Evolutionary conservation across 2,888 invertebrate species (phyloP).

Genomic region (Tipula helvola): DNA sequence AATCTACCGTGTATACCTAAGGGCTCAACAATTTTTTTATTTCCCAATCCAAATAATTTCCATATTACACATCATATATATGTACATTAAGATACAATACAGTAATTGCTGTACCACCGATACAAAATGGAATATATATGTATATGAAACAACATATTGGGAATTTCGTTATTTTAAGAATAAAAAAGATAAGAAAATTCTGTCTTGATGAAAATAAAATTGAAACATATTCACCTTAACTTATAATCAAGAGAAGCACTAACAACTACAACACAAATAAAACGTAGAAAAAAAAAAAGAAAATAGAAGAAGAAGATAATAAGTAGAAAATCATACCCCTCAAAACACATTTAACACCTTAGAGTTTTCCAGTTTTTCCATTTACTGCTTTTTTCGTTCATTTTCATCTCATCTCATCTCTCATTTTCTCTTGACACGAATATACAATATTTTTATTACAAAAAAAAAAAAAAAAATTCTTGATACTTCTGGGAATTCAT

Average conservation of each 20-base stretch:
- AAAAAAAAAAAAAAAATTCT: background rate
- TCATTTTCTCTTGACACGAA: constrained; percentile 9
- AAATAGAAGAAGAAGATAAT: background rate
- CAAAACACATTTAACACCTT: constrained; percentile 4
- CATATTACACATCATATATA: background rate
- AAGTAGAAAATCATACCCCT: constrained; percentile 4
- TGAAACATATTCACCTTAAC: constrained; percentile 4
- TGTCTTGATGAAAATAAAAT: background rate
- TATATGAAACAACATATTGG: background rate
- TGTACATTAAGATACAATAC: background rate
- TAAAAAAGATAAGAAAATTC: background rate
- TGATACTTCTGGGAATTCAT: background rate
- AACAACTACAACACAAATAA: background rate
- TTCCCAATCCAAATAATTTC: background rate
- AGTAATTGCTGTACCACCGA: background rate
- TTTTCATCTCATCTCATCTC: constrained; percentile 5
- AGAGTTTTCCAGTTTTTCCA: background rate
- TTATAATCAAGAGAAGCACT: background rate
- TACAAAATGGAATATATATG: background rate
- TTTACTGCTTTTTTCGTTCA: constrained; percentile 1
- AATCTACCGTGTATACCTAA: too few relatives aligned
- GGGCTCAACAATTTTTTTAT: background rate
- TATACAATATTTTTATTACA: constrained; percentile 9
- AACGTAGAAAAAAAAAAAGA: background rate
- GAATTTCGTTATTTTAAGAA: background rate